Percentiles rank a stretch among this genome's conserved stretches.
phyloP scores from a whole-genome alignment of 2,113 vertebrate species.

The Silurus asotus region DNA sequence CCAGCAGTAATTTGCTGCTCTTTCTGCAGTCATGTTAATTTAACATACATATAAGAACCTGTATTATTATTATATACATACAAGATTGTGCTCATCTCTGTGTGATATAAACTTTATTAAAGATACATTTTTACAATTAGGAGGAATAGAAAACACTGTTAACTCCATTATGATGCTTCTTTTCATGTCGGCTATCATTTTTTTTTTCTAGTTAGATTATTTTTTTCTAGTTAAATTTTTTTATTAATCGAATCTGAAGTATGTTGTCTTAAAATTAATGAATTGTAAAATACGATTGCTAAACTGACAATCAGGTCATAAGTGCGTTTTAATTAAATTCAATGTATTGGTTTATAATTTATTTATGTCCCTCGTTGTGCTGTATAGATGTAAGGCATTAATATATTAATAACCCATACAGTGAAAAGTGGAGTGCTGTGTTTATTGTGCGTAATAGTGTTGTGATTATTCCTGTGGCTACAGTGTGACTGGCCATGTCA shows the following conservation, averaged over 20 bases:
- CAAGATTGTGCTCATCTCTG: background rate
- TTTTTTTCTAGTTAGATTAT: no score
- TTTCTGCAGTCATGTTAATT: background rate
- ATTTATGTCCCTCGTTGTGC: background rate
- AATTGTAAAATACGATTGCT: background rate
- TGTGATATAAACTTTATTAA: background rate
- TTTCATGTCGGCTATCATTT: background rate
- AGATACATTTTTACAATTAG: background rate
- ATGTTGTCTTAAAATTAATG: background rate
- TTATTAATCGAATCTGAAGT: background rate
- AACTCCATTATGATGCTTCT: background rate
- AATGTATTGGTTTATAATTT: background rate
- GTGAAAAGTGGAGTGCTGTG: constrained; percentile 4
- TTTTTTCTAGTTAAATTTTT: background rate
- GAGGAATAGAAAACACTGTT: background rate
- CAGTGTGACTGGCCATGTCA: constrained; percentile 14
- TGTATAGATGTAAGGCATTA: background rate
- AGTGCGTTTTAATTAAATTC: background rate
- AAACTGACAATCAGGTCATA: background rate
- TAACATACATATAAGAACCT: background rate
- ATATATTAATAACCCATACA: background rate
- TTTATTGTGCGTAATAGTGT: constrained; percentile 14
- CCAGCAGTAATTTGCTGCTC: background rate
- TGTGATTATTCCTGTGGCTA: constrained; percentile 28
- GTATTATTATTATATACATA: background rate